Conservation (phyloP, 2,113 vertebrate species). For the Beaufortia kweichowensis region DNA sequence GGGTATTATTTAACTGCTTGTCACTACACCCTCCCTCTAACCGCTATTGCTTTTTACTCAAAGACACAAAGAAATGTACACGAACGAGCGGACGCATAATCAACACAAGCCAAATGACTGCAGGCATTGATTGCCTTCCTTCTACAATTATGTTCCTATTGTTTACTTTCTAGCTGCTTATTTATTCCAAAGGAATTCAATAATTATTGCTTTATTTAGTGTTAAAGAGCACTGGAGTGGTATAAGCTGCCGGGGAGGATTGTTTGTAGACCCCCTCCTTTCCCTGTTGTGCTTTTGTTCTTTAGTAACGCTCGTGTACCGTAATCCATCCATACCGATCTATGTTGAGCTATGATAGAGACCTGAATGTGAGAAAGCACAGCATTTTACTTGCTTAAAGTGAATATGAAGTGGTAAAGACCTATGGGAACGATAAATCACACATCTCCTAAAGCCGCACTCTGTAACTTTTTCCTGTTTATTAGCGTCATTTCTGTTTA, state of each 20-base stretch:
- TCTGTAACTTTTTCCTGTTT: no score
- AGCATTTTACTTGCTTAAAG: background rate
- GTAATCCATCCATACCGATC: conserved; percentile 60
- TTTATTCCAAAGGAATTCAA: conserved; percentile 99
- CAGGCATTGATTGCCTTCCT: conserved; percentile 96
- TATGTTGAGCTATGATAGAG: background rate
- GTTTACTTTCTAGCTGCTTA: conserved; percentile 99
- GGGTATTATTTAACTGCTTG: conserved; percentile 75
- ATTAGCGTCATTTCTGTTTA: no score
- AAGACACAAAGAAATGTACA: conserved; percentile 51
- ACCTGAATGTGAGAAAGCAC: background rate
- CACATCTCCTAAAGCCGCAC: background rate
- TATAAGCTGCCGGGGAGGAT: conserved; percentile 74
- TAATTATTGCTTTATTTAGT: conserved; percentile 99
- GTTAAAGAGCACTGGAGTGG: conserved; percentile 96
- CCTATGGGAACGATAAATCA: conserved; percentile 2
- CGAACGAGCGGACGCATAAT: conserved; percentile 89
- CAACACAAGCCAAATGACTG: conserved; percentile 98
- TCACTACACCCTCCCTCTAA: conserved; percentile 60
- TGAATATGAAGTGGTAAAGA: background rate
- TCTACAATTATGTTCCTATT: conserved; percentile 99
- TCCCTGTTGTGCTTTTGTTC: conserved; percentile 43
- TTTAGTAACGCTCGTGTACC: conserved; percentile 54
- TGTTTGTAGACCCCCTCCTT: conserved; percentile 64
- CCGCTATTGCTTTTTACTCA: conserved; percentile 52